These are phyloP conservation scores for Hymenopus coronatus DNA, from an alignment of 2,888 invertebrate genomes.

Conservation along the genomic window DNA sequence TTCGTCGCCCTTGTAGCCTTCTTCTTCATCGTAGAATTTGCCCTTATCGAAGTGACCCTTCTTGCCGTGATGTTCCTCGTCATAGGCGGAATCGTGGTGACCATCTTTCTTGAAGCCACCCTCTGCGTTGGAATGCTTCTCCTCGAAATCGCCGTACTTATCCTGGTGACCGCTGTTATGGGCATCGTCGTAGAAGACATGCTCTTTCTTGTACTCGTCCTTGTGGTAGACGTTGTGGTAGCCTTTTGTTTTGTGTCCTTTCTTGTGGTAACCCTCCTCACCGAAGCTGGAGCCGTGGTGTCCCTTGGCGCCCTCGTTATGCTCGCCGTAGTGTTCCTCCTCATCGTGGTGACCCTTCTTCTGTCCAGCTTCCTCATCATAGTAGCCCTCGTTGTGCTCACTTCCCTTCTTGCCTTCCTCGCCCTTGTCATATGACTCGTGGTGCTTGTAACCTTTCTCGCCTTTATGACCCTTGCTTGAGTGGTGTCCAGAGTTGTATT, in stretches of 20 bases:
- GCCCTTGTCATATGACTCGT: constrained; percentile 56
- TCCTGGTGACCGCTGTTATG: constrained; percentile 64
- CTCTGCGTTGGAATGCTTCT: constrained; percentile 54
- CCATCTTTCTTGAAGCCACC: constrained; percentile 59
- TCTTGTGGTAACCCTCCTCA: constrained; percentile 60
- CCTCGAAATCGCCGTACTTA: constrained; percentile 58
- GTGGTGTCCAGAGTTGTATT: constrained; percentile 63
- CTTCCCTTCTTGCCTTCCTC: constrained; percentile 56
- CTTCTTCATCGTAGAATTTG: constrained; percentile 52
- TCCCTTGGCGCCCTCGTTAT: constrained; percentile 53
- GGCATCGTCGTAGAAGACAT: constrained; percentile 71
- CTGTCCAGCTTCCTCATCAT: constrained; percentile 54
- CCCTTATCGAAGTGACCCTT: constrained; percentile 60
- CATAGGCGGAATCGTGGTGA: constrained; percentile 53
- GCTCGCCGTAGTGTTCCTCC: constrained; percentile 55
- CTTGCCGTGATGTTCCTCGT: constrained; percentile 54
- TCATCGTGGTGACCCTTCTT: constrained; percentile 56
- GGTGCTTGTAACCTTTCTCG: constrained; percentile 57
- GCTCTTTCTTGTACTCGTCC: constrained; percentile 75
- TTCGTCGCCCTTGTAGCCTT: constrained; percentile 56
- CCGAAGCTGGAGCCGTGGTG: constrained; percentile 58
- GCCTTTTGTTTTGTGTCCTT: constrained; percentile 67
- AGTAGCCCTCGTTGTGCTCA: constrained; percentile 54
- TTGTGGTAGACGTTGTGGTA: constrained; percentile 72
- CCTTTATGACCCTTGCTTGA: constrained; percentile 67